These are phyloP conservation scores for Sinonovacula constricta DNA, from an alignment of 1,140 invertebrate species.

Conservation along the genomic window DNA sequence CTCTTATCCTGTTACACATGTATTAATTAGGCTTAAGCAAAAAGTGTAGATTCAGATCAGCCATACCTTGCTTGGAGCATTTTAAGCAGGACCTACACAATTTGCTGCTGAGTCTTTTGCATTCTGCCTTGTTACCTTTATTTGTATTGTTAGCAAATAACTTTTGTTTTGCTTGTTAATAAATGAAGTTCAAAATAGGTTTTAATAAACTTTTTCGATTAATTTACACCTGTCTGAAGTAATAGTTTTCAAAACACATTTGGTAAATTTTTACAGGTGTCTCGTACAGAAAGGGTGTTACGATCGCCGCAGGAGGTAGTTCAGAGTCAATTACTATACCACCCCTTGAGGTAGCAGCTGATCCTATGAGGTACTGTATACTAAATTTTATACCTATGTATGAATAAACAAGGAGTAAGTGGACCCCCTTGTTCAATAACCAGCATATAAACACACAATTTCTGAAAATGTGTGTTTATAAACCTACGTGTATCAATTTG, in stretches of 20 bases:
- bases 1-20: too few relatives aligned
- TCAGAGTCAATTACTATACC: slow-evolving; percentile 56
- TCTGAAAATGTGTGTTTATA: background rate
- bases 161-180: background rate
- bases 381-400: slow-evolving; percentile 58
- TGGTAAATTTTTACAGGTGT: slow-evolving; percentile 82
- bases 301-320: slow-evolving; percentile 74
- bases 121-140: background rate
- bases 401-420: slow-evolving; percentile 2
- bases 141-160: background rate
- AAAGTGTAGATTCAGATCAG: too few relatives aligned
- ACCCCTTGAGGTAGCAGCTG: slow-evolving; percentile 59
- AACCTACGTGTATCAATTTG: background rate
- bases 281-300: slow-evolving; percentile 88
- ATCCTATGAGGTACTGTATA: background rate
- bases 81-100: background rate
- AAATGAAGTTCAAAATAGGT: background rate
- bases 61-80: too few relatives aligned
- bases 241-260: background rate
- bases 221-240: background rate
- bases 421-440: background rate
- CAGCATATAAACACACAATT: background rate
- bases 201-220: background rate
- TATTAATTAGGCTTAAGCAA: too few relatives aligned
- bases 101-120: too few relatives aligned